These are phyloP conservation scores for Cataglyphis altisquamis DNA, from an alignment of 2,888 invertebrate genomes.

Conservation along the genomic window DNA sequence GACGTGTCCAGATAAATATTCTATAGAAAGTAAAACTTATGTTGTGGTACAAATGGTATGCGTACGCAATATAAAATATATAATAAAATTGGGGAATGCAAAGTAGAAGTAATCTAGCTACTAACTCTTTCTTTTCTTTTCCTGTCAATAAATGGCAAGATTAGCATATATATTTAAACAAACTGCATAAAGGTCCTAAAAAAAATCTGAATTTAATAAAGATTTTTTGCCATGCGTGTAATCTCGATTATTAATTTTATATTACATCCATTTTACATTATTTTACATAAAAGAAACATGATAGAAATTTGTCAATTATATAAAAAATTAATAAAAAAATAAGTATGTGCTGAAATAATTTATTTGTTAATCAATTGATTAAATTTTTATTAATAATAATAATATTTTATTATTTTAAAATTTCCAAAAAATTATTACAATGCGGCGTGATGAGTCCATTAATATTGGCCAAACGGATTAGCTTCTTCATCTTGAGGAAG, in stretches of 20 bases:
- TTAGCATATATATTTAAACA: background rate
- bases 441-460: background rate
- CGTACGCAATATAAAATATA: constrained; percentile 15
- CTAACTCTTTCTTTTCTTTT: background rate
- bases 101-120: background rate
- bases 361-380: background rate
- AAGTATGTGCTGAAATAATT: background rate
- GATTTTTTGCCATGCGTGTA: background rate
- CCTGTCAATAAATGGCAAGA: background rate
- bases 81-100: constrained; percentile 15
- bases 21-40: constrained; percentile 43
- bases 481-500: constrained; percentile 42
- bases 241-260: background rate
- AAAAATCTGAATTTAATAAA: background rate
- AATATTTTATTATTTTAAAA: background rate
- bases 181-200: background rate
- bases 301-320: background rate
- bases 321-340: background rate
- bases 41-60: constrained; percentile 18
- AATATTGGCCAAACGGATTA: constrained; percentile 46
- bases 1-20: constrained; percentile 47
- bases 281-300: background rate
- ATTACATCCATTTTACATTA: background rate
- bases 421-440: background rate
- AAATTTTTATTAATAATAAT: background rate